These are phyloP conservation scores for Crotalus tigris DNA, from an alignment of 2,113 vertebrate genomes.

Conservation along the genomic window DNA sequence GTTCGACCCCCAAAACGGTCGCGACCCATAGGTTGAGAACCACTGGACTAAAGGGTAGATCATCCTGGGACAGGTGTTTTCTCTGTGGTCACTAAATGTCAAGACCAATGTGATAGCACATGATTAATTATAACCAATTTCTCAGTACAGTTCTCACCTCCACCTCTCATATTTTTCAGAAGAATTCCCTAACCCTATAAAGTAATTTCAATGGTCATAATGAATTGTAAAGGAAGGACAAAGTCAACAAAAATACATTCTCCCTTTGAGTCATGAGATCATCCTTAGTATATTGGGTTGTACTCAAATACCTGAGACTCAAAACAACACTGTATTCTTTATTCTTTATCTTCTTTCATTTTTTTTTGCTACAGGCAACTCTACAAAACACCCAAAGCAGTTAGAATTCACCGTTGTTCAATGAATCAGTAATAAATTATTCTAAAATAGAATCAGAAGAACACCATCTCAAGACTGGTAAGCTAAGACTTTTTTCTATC, in stretches of 20 bases:
- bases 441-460: neutral
- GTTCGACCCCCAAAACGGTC: too few species aligned
- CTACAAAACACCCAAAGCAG: neutral
- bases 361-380: neutral
- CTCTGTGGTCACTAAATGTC: neutral
- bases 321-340: neutral
- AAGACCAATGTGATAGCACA: neutral
- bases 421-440: neutral
- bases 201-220: neutral
- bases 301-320: neutral
- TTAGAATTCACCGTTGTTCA: neutral
- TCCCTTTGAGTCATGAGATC: neutral
- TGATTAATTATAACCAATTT: neutral
- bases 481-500: neutral
- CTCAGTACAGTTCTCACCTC: neutral
- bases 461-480: neutral
- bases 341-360: neutral
- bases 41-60: neutral
- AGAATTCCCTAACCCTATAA: neutral
- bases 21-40: too few species aligned
- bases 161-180: neutral
- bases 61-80: neutral
- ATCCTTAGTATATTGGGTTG: neutral
- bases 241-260: neutral
- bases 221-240: neutral